Evolutionary conservation across 2,797 vertebrate genomes (phyloP).

Genomic region (Mastacembelus armatus): DNA sequence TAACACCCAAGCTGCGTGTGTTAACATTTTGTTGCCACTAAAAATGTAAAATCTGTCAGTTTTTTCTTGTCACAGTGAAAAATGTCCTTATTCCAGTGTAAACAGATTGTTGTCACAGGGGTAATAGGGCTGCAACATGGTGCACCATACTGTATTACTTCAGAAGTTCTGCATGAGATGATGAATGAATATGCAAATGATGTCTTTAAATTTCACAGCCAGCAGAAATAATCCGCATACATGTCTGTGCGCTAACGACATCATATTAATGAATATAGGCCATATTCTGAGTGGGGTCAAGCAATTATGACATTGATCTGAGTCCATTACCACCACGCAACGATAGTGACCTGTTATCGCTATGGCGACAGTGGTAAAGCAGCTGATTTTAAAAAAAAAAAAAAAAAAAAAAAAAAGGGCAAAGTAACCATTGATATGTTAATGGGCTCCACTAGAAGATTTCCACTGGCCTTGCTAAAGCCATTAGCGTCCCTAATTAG

Average conservation of each 20-base stretch:
- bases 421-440: slow-evolving; percentile 74
- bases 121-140: not conserved
- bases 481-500: slow-evolving; percentile 74
- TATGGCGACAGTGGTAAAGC: slow-evolving; percentile 51
- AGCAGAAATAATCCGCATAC: not conserved
- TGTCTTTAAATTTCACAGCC: slow-evolving; percentile 1
- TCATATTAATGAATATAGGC: slow-evolving; percentile 51
- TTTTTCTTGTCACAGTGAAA: slow-evolving; percentile 33
- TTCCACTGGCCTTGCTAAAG: slow-evolving; percentile 65
- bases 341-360: slow-evolving; percentile 60
- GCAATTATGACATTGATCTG: slow-evolving; percentile 62
- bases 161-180: not conserved
- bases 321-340: slow-evolving; percentile 40
- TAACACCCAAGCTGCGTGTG: not conserved
- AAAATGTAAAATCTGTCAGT: not conserved
- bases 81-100: slow-evolving; percentile 16
- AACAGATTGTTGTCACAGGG: slow-evolving; percentile 16
- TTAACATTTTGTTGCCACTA: not conserved
- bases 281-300: slow-evolving; percentile 44
- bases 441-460: slow-evolving; percentile 69
- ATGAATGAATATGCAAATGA: slow-evolving; percentile 9
- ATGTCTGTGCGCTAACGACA: slow-evolving; percentile 46
- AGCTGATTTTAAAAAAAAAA: not conserved
- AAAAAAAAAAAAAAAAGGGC: slow-evolving; percentile 9
- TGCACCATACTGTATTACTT: not conserved